Evolutionary conservation across 2,113 vertebrate species (phyloP).

Genomic region (Scatophagus argus): DNA sequence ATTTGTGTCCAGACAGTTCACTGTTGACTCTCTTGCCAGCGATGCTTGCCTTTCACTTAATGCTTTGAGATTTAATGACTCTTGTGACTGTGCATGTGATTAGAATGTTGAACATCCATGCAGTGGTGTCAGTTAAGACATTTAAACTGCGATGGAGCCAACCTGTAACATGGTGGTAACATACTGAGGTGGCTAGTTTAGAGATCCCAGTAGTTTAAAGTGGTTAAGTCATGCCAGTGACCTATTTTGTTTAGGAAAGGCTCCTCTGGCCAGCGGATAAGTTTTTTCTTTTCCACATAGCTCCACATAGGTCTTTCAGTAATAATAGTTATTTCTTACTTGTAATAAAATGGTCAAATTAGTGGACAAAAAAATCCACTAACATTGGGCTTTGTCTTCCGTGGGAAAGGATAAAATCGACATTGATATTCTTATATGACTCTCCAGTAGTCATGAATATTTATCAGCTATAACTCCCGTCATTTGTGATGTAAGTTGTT

Average conservation of each 20-base stretch:
- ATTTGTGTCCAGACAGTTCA: not conserved
- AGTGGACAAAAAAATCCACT: too few species aligned
- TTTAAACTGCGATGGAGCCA: not conserved
- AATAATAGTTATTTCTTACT: too few species aligned
- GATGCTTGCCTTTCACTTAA: not conserved
- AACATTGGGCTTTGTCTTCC: too few species aligned
- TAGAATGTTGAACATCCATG: not conserved
- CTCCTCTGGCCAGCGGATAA: not conserved
- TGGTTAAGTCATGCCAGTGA: not conserved
- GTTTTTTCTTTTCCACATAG: not conserved
- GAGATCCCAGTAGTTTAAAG: not conserved
- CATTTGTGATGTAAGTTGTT: too few species aligned
- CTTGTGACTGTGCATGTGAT: conserved; percentile 16
- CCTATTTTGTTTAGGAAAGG: not conserved
- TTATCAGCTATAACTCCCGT: too few species aligned
- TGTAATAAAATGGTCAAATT: too few species aligned
- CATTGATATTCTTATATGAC: too few species aligned
- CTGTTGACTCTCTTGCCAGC: not conserved
- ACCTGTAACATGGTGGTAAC: not conserved
- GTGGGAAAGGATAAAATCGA: too few species aligned
- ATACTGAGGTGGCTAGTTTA: not conserved
- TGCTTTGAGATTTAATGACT: conserved; percentile 11
- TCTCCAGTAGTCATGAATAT: too few species aligned
- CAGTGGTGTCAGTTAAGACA: not conserved
- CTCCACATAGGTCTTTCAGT: too few species aligned